Conservation (phyloP, 2,113 vertebrate genomes). For the Pitta sordida region DNA sequence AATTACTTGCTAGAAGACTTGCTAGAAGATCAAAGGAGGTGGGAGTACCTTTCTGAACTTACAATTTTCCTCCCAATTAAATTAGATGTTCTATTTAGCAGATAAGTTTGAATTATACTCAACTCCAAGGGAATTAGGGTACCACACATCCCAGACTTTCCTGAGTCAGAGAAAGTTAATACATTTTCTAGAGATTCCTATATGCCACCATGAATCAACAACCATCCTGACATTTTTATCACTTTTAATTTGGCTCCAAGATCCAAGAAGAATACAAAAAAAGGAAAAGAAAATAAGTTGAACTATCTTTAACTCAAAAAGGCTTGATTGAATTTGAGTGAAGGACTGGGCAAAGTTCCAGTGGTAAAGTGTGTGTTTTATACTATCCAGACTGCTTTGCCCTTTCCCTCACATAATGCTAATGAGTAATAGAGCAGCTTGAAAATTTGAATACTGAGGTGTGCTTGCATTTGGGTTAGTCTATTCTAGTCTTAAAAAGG, state of each 20-base stretch:
- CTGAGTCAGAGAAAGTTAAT: background rate
- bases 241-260: background rate
- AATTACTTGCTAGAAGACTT: background rate
- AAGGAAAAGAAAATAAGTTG: background rate
- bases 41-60: background rate
- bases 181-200: background rate
- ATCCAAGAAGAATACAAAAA: background rate
- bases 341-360: background rate
- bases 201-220: background rate
- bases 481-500: constrained; percentile 4
- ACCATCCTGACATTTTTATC: background rate
- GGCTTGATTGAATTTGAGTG: background rate
- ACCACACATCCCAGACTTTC: background rate
- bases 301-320: background rate
- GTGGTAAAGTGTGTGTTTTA: background rate
- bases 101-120: background rate
- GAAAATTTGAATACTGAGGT: constrained; percentile 26
- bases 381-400: background rate
- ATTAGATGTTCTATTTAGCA: background rate
- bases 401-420: constrained; percentile 20
- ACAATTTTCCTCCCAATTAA: background rate
- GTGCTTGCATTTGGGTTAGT: background rate
- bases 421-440: background rate
- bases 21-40: background rate
- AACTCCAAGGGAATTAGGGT: background rate